Evolutionary conservation across 2,113 vertebrate genomes (phyloP), one percentile per base, ranked within the genome.

Genomic region (Phasianus colchicus): DNA sequence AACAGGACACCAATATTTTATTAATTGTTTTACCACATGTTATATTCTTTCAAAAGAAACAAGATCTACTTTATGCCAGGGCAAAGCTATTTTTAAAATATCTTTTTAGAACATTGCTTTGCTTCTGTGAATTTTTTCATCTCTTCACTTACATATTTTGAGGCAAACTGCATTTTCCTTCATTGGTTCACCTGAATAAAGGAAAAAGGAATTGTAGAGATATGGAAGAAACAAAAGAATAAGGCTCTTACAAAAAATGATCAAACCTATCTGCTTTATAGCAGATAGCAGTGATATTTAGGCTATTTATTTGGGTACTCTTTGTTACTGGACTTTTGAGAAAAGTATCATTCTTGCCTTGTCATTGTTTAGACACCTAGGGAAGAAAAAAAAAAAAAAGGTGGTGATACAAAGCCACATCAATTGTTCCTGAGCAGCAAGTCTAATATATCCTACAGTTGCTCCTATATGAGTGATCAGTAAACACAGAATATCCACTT

Each of bases 381-480:
- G 32, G 50, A 5, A 43, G 42, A 16, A 43, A 43, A 43, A 42
- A 42, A 7, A 5, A 69, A 64, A 55, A 43, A 57, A 47, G 1
- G 0, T 14, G 45, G 11, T 16, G 5, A 42, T 69, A 64, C 54
- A 55, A 47, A 32, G 45, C 1, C 10, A 25, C 6, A 73, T 40
- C 11, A 36, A 0, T n/a, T 38, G 7, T 6, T 73, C 48, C 48
- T 27, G 65, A 81, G 55, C 86, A 89, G 8, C 4, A 54, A 45
- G 25, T 61, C 70, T 84, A 55, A 70, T 78, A 30, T 3, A 36
- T 36, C 48, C 34, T 66, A 77, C 19, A 70, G 43, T 0, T 77
- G 55, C 73, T 81, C n/a, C 17, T 18, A 3, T 0, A 0, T 20
- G 8, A 63, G 3, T 36, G 32, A 65, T 73, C 32, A 61, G n/a